These are phyloP conservation scores for Chloroceryle amazona DNA, from an alignment of 2,797 vertebrate species.

Conservation along the genomic window DNA sequence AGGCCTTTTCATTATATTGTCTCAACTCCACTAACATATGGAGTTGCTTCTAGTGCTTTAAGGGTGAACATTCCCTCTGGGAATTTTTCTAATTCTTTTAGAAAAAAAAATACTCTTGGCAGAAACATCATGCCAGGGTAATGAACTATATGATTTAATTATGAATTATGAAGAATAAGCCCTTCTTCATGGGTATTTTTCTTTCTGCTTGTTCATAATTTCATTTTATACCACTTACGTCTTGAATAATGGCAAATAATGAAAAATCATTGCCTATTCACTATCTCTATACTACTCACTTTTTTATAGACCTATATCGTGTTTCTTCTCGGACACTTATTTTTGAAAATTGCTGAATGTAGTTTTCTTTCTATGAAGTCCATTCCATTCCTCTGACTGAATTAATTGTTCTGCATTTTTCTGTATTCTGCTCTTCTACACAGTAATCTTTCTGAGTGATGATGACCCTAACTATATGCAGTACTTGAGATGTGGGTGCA, in stretches of 20 bases:
- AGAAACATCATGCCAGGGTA: slow-evolving; percentile 23
- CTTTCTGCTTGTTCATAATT: slow-evolving; percentile 70
- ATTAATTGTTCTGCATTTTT: background rate
- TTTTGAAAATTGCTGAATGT: background rate
- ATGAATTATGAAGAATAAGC: slow-evolving; percentile 46
- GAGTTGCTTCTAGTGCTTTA: background rate
- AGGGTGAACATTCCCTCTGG: slow-evolving; percentile 27
- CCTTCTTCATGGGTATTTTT: slow-evolving; percentile 32
- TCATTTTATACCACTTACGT: slow-evolving; percentile 62
- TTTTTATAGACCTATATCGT: slow-evolving; percentile 24
- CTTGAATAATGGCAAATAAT: slow-evolving; percentile 67
- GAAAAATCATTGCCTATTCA: slow-evolving; percentile 73
- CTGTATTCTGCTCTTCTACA: background rate
- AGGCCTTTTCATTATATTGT: background rate
- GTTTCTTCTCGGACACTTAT: slow-evolving; percentile 47
- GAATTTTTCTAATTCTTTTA: slow-evolving; percentile 29
- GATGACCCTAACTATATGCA: background rate
- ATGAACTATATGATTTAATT: slow-evolving; percentile 74
- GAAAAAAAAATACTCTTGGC: slow-evolving; percentile 52
- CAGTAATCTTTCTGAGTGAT: background rate
- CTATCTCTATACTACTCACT: slow-evolving; percentile 34
- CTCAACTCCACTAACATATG: background rate
- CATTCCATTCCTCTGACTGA: background rate
- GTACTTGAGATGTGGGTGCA: background rate
- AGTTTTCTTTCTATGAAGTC: background rate